A percentile compares a stretch with the other conserved stretches of the same genome.
Evolutionary conservation across 1,140 invertebrate species (phyloP).

Genomic region (Trichonephila inaurata): DNA sequence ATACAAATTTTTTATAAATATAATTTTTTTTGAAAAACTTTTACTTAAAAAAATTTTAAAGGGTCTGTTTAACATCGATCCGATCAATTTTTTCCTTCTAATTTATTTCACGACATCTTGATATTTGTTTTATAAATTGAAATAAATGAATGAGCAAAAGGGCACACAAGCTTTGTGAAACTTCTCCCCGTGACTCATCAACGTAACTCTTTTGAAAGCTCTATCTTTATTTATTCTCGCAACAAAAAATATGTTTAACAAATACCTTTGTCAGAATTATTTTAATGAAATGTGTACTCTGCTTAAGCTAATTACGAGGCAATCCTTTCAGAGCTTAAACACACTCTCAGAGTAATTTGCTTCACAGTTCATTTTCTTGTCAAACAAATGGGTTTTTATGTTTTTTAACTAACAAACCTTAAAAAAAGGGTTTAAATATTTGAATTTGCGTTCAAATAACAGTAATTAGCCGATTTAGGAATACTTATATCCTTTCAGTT

Average conservation of each 20-base stretch:
- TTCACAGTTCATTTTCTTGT: no score
- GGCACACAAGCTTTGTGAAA: background rate
- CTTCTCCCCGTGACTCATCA: no score
- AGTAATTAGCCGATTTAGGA: no score
- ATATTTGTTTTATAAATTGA: conserved; percentile 56
- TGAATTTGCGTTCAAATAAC: no score
- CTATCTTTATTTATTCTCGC: conserved; percentile 27
- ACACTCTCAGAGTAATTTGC: background rate
- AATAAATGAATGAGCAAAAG: background rate
- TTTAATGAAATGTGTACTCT: conserved; percentile 59
- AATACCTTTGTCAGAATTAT: conserved; percentile 32
- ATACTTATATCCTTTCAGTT: no score
- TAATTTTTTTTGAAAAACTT: background rate
- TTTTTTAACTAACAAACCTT: no score
- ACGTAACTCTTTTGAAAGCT: conserved; percentile 35
- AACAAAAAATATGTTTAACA: conserved; percentile 21
- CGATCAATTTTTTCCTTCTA: conserved; percentile 13
- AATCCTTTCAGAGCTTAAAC: background rate
- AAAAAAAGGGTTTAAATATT: no score
- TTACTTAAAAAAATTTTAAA: no score
- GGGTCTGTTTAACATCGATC: background rate
- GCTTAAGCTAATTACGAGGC: conserved; percentile 55
- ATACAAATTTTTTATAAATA: background rate
- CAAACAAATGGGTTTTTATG: no score
- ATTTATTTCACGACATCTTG: conserved; percentile 44